These are phyloP conservation scores for Drosophila quinaria DNA, from an alignment of 2,888 invertebrate genomes.

Conservation along the genomic window DNA sequence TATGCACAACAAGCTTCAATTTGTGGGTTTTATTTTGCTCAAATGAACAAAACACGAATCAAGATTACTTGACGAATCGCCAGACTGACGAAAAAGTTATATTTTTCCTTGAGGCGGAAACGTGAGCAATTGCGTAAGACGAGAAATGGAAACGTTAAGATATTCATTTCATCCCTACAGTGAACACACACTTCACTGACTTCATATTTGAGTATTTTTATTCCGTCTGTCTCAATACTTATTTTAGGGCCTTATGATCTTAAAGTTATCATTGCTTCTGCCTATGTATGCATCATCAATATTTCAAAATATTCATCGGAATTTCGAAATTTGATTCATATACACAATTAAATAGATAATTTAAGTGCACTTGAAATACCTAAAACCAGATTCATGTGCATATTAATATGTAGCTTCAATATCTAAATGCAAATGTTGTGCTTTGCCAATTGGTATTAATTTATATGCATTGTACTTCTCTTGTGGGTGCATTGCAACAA, in stretches of 20 bases:
- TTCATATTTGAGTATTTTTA: not conserved
- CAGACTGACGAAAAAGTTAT: constrained; percentile 7
- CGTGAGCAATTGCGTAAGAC: constrained; percentile 11
- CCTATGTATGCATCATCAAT: not conserved
- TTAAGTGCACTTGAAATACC: not conserved
- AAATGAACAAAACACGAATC: constrained; percentile 17
- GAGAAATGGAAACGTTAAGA: not conserved
- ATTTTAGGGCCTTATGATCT: not conserved
- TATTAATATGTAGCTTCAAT: not conserved
- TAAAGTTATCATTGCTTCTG: not conserved
- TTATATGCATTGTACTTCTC: not conserved
- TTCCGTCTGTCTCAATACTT: not conserved
- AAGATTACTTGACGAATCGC: constrained; percentile 1
- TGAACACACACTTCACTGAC: constrained; percentile 2
- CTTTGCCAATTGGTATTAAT: not conserved
- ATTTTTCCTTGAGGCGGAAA: constrained; percentile 2
- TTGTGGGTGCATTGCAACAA: not conserved
- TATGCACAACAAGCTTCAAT: constrained; percentile 23
- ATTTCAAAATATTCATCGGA: not conserved
- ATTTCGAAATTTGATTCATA: not conserved
- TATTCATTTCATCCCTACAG: not conserved
- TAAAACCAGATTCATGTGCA: not conserved
- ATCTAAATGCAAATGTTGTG: not conserved
- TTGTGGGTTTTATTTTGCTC: constrained; percentile 13
- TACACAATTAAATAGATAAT: too few relatives aligned